These are phyloP conservation scores for Noctua janthe DNA, from an alignment of 2,888 invertebrate species.

Conservation along the genomic window DNA sequence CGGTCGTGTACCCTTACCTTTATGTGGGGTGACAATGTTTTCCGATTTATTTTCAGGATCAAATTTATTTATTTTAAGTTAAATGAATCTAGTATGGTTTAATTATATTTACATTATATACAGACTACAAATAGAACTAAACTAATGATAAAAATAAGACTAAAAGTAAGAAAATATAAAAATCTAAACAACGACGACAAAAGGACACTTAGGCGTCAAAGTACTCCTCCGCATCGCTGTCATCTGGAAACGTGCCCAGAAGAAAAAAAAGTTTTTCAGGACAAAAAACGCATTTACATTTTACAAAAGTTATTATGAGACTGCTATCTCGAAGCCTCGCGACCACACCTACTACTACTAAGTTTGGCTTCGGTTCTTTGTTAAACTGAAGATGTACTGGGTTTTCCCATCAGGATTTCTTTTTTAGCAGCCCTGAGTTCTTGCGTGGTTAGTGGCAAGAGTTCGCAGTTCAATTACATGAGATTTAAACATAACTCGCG, in stretches of 20 bases:
- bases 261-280: no score
- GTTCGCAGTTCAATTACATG: neutral
- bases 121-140: no score
- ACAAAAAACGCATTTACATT: neutral
- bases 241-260: no score
- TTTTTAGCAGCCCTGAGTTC: neutral
- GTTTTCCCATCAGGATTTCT: neutral
- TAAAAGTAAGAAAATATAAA: no score
- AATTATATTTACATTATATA: no score
- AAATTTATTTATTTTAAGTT: no score
- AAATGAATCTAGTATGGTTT: no score
- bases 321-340: neutral
- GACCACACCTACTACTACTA: neutral
- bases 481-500: neutral
- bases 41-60: neutral
- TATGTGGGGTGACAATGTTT: constrained; percentile 28
- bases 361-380: neutral
- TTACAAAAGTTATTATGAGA: neutral
- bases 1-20: constrained; percentile 31
- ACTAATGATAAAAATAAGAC: no score
- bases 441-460: neutral
- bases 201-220: no score
- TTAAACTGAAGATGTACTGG: neutral
- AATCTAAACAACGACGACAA: no score
- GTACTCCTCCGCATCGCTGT: no score